Evolutionary conservation across 2,797 vertebrate species (phyloP).

Genomic region (Threskiornis aethiopicus): DNA sequence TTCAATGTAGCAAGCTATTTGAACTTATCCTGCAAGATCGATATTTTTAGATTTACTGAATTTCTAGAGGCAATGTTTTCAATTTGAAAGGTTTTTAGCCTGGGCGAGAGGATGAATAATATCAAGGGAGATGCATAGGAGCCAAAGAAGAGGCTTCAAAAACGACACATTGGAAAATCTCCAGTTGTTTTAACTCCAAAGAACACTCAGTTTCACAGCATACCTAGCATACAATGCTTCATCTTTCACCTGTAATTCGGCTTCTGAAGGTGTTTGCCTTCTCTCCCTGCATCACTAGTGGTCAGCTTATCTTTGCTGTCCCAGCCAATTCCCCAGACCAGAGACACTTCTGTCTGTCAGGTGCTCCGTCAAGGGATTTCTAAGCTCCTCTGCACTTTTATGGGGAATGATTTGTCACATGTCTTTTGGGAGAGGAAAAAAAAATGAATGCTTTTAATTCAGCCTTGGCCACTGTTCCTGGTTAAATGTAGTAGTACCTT

Average conservation of each 20-base stretch:
- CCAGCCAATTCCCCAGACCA: neutral
- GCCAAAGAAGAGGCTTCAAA: neutral
- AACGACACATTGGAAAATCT: neutral
- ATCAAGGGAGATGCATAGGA: neutral
- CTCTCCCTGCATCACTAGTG: neutral
- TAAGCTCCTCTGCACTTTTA: neutral
- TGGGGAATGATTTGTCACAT: neutral
- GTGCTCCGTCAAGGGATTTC: neutral
- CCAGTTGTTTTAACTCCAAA: neutral
- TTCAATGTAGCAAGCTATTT: neutral
- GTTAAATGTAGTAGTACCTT: neutral
- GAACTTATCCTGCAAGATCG: neutral
- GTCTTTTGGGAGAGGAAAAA: neutral
- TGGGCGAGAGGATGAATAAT: neutral
- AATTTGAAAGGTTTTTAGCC: neutral
- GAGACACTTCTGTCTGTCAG: neutral
- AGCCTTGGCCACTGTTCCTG: neutral
- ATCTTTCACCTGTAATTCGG: neutral
- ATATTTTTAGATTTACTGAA: constrained; percentile 22
- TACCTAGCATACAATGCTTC: neutral
- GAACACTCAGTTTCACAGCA: neutral
- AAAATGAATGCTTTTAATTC: neutral
- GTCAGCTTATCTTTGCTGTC: neutral
- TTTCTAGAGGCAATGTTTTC: constrained; percentile 25
- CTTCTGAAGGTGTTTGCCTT: neutral